These are phyloP conservation scores for Microtus montanus DNA, from an alignment of 2,113 vertebrate genomes.

Conservation along the genomic window DNA sequence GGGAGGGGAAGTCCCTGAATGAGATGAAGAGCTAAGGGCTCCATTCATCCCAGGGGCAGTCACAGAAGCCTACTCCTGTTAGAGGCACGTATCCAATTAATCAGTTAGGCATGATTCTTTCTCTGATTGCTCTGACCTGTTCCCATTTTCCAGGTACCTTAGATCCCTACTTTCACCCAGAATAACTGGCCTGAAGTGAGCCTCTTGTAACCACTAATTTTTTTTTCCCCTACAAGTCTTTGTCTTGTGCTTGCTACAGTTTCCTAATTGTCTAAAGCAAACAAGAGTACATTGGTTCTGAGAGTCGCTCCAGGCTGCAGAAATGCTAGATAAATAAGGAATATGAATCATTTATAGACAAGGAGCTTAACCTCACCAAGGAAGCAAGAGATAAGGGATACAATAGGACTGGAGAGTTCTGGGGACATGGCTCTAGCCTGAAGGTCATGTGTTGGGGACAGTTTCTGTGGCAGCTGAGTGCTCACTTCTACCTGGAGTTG, in stretches of 20 bases:
- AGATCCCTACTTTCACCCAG: background rate
- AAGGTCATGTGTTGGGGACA: background rate
- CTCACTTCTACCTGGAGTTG: constrained; percentile 9
- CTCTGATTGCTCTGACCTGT: background rate
- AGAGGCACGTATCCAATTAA: constrained; percentile 53
- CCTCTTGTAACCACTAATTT: background rate
- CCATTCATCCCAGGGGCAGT: background rate
- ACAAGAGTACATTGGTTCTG: background rate
- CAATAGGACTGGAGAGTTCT: background rate
- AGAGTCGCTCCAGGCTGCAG: background rate
- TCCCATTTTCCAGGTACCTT: background rate
- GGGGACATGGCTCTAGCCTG: background rate
- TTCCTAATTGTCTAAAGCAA: constrained; percentile 51
- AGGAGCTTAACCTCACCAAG: background rate
- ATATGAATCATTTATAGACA: constrained; percentile 18
- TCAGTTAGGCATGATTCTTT: constrained; percentile 16
- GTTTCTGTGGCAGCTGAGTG: background rate
- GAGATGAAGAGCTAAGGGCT: background rate
- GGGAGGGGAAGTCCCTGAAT: background rate
- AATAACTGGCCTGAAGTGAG: background rate
- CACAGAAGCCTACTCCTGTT: background rate
- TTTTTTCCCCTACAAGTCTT: background rate
- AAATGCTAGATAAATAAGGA: background rate
- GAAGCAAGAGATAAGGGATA: background rate
- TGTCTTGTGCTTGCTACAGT: background rate